Conservation (phyloP, 1,140 invertebrate species). For the Alviniconcha marisindica region DNA sequence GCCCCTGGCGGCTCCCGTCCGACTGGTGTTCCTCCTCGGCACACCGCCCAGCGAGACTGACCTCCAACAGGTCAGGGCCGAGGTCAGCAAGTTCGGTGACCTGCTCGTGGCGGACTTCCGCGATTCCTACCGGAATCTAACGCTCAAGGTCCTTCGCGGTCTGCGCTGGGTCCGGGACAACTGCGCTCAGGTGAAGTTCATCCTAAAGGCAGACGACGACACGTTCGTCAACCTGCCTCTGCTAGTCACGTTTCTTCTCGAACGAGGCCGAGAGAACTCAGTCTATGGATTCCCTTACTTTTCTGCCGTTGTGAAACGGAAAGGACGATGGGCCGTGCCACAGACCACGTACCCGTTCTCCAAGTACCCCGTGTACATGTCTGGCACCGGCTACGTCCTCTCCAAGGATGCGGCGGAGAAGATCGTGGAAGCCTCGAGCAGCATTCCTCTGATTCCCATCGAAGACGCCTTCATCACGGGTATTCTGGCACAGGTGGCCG, state of each 20-base stretch:
- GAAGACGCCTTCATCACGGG: conserved; percentile 78
- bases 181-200: conserved; percentile 72
- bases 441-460: conserved; percentile 64
- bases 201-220: conserved; percentile 79
- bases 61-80: conserved; percentile 77
- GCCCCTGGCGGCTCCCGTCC: conserved; percentile 18
- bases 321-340: conserved; percentile 58
- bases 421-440: conserved; percentile 58
- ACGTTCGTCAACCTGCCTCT: conserved; percentile 76
- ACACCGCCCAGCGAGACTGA: conserved; percentile 29
- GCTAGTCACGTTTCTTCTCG: conserved; percentile 51
- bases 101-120: conserved; percentile 88
- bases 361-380: conserved; percentile 64
- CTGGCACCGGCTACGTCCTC: conserved; percentile 68
- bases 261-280: conserved; percentile 34
- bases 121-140: conserved; percentile 89
- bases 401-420: conserved; percentile 53
- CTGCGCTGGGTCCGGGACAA: conserved; percentile 45
- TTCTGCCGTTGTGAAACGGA: conserved; percentile 48
- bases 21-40: conserved; percentile 59
- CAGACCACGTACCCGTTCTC: conserved; percentile 56
- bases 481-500: conserved; percentile 64
- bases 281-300: conserved; percentile 49
- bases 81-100: conserved; percentile 82
- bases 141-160: conserved; percentile 90